Base-by-base conservation (phyloP, 2,888 invertebrate genomes). In the Dascillus cervinus region DNA sequence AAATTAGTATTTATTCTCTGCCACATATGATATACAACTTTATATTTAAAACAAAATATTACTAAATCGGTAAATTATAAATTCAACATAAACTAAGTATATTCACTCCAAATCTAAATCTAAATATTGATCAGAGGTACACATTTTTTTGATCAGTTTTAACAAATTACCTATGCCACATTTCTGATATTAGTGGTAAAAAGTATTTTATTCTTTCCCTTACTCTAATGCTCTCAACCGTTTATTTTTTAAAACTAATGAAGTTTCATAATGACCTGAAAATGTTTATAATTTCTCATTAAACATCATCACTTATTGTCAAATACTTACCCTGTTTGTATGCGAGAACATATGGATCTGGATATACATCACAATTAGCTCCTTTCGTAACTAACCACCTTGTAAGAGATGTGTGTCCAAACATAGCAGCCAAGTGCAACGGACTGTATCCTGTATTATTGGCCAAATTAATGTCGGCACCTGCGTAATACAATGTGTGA, bases 381-480 rank as follows among this genome's bases (percentile, higher is more conserved):
- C 51, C 50, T 39, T 57, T 56, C n/a, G 32, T 20, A 9, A 56
- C 24, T 21, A 57, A 36, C 60, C 60, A 60, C 30, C 46, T 50
- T 2, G 53, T 49, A 5, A 62, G 40, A 1, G 47, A 23, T 2
- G 48, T 50, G 37, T 60, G 58, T 6, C 60, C 60, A 37, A 57
- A 58, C 35, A 44, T 45, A 9, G 57, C 54, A 5, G 60, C 59
- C 29, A 58, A 42, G 37, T 62, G 59, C n/a, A 62, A 22, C 3
- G 59, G 46, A 3, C 50, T 53, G 13, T 50, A 47, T 1, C 55
- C 53, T 25, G 52, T 53, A 12, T 29, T 34, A 31, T 52, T 57
- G 2, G 49, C 43, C 30, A 49, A 55, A 32, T 62, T 53, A 10
- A 60, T 50, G 34, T 58, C 47, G 2, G 53, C 54, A n/a, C 58